These are phyloP conservation scores for Slavum lentiscoides DNA, from an alignment of 2,888 invertebrate species.

Conservation along the genomic window DNA sequence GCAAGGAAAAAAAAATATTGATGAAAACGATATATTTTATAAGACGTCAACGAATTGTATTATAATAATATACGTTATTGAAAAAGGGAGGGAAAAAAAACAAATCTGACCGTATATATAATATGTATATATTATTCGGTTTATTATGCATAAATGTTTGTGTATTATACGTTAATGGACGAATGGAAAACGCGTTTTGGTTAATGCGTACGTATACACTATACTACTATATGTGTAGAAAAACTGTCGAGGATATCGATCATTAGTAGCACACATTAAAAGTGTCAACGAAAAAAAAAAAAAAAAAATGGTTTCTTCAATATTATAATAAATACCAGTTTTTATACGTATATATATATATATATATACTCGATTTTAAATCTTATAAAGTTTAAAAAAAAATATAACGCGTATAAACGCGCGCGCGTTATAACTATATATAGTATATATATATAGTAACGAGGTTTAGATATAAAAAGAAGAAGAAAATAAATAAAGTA, in stretches of 20 bases:
- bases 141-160: constrained; percentile 15
- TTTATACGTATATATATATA: no score
- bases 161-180: constrained; percentile 36
- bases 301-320: background rate
- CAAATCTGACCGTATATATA: constrained; percentile 29
- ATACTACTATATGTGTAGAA: background rate
- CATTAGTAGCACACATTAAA: constrained; percentile 16
- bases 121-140: background rate
- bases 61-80: background rate
- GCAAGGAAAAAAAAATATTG: background rate
- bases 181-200: constrained; percentile 15
- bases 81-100: constrained; percentile 21
- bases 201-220: background rate
- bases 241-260: constrained; percentile 33
- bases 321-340: background rate
- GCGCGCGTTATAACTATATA: no score
- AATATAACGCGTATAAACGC: background rate
- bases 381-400: no score
- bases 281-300: constrained; percentile 31
- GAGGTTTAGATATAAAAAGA: background rate
- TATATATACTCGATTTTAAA: no score
- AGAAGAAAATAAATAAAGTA: no score
- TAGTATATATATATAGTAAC: no score
- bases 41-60: no score
- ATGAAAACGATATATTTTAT: constrained; percentile 4